Evolutionary conservation across 2,797 vertebrate genomes (phyloP).

Genomic region (Sparidentex hasta): DNA sequence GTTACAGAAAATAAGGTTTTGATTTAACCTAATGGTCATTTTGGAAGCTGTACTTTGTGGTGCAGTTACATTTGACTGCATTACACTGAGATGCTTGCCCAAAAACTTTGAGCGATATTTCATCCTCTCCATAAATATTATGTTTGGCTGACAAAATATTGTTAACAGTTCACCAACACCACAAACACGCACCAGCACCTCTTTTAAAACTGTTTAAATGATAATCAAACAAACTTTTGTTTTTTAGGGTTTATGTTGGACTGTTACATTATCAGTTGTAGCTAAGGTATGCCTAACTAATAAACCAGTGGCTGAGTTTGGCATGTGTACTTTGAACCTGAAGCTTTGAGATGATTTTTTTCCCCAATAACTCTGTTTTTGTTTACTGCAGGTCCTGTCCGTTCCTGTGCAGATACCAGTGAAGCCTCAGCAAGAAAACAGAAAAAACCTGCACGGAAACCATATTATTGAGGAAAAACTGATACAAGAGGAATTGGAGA

Average conservation of each 20-base stretch:
- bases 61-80: background rate
- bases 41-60: background rate
- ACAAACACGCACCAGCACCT: background rate
- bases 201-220: no score
- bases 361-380: conserved; percentile 19
- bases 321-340: conserved; percentile 9
- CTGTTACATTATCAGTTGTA: background rate
- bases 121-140: background rate
- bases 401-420: conserved; percentile 54
- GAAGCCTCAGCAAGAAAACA: conserved; percentile 41
- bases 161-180: background rate
- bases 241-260: background rate
- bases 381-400: conserved; percentile 68
- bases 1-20: background rate
- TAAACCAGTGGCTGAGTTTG: background rate
- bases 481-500: conserved; percentile 42
- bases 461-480: conserved; percentile 11
- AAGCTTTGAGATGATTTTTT: background rate
- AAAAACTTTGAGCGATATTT: background rate
- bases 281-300: background rate
- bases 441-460: conserved; percentile 38
- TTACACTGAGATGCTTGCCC: no score
- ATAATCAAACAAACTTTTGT: background rate
- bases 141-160: background rate
- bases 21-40: background rate